A percentile compares a stretch with the other conserved stretches of the same genome.
phyloP scores from a whole-genome alignment of 1,140 invertebrate species.

The Lineus longissimus region DNA sequence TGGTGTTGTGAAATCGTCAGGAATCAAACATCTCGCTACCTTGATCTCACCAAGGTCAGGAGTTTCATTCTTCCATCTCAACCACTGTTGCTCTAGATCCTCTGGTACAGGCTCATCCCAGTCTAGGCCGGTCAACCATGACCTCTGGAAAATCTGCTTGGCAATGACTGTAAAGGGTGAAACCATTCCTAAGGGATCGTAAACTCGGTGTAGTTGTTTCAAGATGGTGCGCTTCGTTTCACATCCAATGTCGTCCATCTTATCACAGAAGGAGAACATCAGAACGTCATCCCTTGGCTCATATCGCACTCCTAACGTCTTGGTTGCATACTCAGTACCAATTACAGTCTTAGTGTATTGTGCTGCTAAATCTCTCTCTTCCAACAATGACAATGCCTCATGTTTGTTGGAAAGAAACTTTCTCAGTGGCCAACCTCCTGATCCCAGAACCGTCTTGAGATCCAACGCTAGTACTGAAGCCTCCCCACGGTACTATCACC shows the following conservation, averaged over 20 bases:
- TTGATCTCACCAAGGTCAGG: too few species aligned
- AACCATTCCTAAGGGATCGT: neutral
- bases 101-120: neutral
- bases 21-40: too few species aligned
- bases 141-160: neutral
- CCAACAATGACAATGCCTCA: neutral
- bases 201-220: too few species aligned
- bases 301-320: neutral
- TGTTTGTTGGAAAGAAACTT: conserved; percentile 1
- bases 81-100: neutral
- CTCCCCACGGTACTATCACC: neutral
- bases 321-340: neutral
- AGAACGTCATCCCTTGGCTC: neutral
- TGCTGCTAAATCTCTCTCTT: neutral
- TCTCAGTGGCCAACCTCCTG: neutral
- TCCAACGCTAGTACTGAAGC: neutral
- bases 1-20: neutral
- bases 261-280: neutral
- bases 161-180: neutral
- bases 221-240: neutral
- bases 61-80: neutral
- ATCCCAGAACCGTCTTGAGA: neutral
- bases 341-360: neutral
- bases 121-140: neutral
- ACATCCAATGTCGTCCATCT: neutral